Evolutionary conservation across 2,888 invertebrate species (phyloP).

Genomic region (Coecobrya sp.): DNA sequence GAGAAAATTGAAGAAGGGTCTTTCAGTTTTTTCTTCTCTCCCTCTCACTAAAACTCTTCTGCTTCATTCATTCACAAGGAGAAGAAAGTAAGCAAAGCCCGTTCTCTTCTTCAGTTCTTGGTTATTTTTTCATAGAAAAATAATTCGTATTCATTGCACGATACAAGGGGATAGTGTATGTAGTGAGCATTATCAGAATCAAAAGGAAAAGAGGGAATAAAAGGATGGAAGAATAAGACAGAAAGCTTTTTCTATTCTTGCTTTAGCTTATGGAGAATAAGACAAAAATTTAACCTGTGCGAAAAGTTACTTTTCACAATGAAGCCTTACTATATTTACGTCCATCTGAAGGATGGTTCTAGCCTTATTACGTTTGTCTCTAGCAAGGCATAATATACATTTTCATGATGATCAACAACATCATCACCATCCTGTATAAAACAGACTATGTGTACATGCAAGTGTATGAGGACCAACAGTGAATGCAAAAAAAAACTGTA

Average conservation of each 20-base stretch:
- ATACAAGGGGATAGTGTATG: conserved; percentile 70
- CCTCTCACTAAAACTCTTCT: neutral
- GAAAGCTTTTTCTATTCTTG: conserved; percentile 55
- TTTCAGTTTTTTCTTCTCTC: neutral
- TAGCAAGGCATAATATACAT: conserved; percentile 41
- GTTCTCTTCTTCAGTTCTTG: neutral
- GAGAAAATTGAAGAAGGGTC: conserved; percentile 43
- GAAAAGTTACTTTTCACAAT: conserved; percentile 28
- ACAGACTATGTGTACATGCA: too few species aligned
- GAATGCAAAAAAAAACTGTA: conserved; percentile 3
- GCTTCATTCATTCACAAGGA: conserved; percentile 28
- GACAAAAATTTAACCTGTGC: conserved; percentile 55
- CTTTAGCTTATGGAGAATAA: neutral
- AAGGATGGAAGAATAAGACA: neutral
- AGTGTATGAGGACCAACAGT: neutral
- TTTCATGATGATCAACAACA: conserved; percentile 52
- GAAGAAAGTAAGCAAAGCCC: conserved; percentile 12
- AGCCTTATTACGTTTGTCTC: conserved; percentile 53
- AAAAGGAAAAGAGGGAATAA: conserved; percentile 30
- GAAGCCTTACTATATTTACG: neutral
- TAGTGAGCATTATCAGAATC: conserved; percentile 73
- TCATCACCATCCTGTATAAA: conserved; percentile 37
- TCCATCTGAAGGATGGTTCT: neutral
- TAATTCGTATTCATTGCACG: conserved; percentile 79
- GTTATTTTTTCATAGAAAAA: conserved; percentile 66